phyloP scores from a whole-genome alignment of 2,113 vertebrate genomes.

The Dromiciops gliroides region DNA sequence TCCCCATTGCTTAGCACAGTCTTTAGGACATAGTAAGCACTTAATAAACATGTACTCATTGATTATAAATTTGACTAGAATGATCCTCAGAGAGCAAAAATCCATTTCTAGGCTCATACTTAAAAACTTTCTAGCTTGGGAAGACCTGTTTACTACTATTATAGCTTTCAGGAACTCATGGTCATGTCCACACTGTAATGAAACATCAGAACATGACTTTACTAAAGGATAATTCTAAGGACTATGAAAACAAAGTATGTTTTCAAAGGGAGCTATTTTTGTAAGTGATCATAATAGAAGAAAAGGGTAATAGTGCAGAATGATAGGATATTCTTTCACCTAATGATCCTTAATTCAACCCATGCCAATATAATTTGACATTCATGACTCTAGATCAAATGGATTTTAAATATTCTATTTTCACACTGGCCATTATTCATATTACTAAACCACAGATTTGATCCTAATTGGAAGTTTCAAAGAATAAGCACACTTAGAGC shows the following conservation, averaged over 20 bases:
- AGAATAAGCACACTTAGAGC: slow-evolving; percentile 33
- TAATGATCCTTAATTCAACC: neutral
- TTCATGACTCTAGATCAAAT: slow-evolving; percentile 29
- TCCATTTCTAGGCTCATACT: neutral
- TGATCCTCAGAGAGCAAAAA: too few species aligned
- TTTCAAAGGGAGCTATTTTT: slow-evolving; percentile 14
- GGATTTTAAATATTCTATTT: slow-evolving; percentile 23
- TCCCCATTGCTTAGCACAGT: too few species aligned
- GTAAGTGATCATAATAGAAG: slow-evolving; percentile 27
- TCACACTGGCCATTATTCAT: slow-evolving; percentile 26
- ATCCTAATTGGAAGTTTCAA: neutral
- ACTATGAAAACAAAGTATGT: slow-evolving; percentile 46
- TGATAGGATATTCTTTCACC: slow-evolving; percentile 21
- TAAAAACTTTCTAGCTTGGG: too few species aligned
- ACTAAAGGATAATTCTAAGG: neutral
- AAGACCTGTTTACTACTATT: neutral
- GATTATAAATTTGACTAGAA: too few species aligned
- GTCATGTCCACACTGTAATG: neutral
- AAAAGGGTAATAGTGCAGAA: neutral
- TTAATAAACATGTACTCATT: too few species aligned
- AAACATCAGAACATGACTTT: too few species aligned
- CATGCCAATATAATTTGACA: neutral
- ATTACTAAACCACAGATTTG: slow-evolving; percentile 27
- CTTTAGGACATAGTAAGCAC: too few species aligned
- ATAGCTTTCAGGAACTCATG: neutral